Percentiles rank a stretch among this genome's conserved stretches.
phyloP scores from a whole-genome alignment of 1,140 invertebrate species.

The Arion vulgaris region DNA sequence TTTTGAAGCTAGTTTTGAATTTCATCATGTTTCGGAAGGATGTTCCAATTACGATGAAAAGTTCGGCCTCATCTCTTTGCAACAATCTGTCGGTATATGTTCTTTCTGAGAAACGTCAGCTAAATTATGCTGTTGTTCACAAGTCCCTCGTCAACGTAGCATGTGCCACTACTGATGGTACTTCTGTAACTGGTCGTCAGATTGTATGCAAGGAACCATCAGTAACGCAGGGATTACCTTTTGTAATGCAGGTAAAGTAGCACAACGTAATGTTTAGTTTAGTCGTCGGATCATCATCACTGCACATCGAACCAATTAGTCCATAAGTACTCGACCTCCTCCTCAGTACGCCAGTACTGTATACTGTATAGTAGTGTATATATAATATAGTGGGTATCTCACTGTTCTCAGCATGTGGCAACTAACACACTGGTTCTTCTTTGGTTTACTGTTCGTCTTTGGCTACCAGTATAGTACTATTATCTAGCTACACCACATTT shows the following conservation, averaged over 20 bases:
- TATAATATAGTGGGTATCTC: neutral
- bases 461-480: no score
- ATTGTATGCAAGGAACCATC: slow-evolving; percentile 70
- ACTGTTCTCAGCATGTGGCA: neutral
- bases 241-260: slow-evolving; percentile 63
- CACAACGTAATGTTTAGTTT: neutral
- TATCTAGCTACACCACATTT: no score
- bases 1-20: neutral
- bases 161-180: slow-evolving; percentile 60
- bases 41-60: slow-evolving; percentile 64
- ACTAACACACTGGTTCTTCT: no score
- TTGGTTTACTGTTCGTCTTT: no score
- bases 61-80: slow-evolving; percentile 62
- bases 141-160: slow-evolving; percentile 69
- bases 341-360: neutral
- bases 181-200: slow-evolving; percentile 63
- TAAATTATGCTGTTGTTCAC: slow-evolving; percentile 67
- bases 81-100: slow-evolving; percentile 66
- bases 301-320: no score
- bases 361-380: neutral
- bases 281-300: no score
- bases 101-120: slow-evolving; percentile 55
- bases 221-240: slow-evolving; percentile 55
- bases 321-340: no score
- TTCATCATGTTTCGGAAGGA: slow-evolving; percentile 66